Conservation (phyloP, 1,140 invertebrate species). For the Cyclargus thomasi region DNA sequence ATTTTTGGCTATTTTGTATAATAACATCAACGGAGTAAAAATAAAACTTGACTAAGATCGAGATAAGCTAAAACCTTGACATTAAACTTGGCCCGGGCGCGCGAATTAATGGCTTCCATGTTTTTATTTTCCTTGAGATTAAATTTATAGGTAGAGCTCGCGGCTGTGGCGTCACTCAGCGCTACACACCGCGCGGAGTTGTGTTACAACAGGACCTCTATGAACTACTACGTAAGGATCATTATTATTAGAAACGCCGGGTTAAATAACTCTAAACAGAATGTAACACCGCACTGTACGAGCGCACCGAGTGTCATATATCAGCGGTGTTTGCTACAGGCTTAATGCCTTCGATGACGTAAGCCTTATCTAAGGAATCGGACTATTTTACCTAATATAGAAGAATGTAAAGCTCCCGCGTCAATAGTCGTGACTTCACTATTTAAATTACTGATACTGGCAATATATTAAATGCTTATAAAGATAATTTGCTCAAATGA, state of each 20-base stretch:
- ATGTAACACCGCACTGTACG: not conserved
- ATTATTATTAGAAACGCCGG: too few relatives aligned
- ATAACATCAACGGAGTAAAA: conserved; percentile 58
- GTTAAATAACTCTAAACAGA: too few relatives aligned
- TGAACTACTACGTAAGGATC: too few relatives aligned
- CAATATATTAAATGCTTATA: not conserved
- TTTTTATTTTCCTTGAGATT: conserved; percentile 75
- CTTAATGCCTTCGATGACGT: conserved; percentile 60
- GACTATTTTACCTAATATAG: conserved; percentile 15
- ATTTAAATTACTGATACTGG: not conserved
- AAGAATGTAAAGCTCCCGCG: not conserved
- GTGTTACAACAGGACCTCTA: too few relatives aligned
- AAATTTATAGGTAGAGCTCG: conserved; percentile 70
- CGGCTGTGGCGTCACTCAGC: conserved; percentile 53
- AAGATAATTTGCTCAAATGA: not conserved
- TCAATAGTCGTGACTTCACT: not conserved
- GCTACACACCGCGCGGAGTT: not conserved
- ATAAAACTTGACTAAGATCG: conserved; percentile 69
- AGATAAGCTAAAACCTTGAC: conserved; percentile 73
- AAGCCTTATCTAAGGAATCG: conserved; percentile 29
- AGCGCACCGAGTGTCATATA: conserved; percentile 41
- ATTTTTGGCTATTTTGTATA: conserved; percentile 47
- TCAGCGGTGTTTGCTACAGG: conserved; percentile 59
- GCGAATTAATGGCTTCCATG: conserved; percentile 74
- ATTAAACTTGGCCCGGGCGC: conserved; percentile 72